Conservation (phyloP, 2,113 vertebrate species). For the Chitala chitala region DNA sequence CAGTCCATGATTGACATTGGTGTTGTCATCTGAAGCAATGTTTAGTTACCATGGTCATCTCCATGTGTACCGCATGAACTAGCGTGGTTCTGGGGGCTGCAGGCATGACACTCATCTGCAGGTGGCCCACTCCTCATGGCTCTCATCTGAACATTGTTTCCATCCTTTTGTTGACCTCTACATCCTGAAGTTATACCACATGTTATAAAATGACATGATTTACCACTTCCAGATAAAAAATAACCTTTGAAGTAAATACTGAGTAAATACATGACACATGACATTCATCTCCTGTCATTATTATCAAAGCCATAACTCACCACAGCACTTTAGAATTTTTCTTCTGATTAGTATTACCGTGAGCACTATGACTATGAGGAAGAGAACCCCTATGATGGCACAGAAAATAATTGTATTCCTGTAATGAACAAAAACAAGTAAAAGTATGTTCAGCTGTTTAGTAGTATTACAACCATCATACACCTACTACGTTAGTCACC, state of each 20-base stretch:
- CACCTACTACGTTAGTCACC: not conserved
- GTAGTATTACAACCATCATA: not conserved
- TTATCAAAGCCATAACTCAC: slow-evolving; percentile 7
- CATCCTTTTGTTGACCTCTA: not conserved
- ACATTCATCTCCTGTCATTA: slow-evolving; percentile 1
- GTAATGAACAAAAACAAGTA: not conserved
- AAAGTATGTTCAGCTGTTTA: too few species aligned
- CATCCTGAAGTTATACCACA: not conserved
- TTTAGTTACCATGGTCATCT: slow-evolving; percentile 9
- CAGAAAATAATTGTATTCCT: not conserved
- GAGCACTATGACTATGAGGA: slow-evolving; percentile 8
- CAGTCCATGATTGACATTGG: not conserved
- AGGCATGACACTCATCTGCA: not conserved
- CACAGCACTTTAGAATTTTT: not conserved
- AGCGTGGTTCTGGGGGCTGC: not conserved
- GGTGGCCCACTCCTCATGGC: not conserved
- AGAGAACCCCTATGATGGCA: not conserved
- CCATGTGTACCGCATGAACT: not conserved
- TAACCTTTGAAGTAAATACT: not conserved
- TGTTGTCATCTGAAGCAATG: not conserved
- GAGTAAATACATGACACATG: not conserved
- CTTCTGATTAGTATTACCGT: not conserved
- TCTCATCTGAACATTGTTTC: slow-evolving; percentile 3
- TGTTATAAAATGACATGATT: not conserved
- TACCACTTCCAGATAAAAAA: not conserved